phyloP scores from a whole-genome alignment of 2,888 invertebrate genomes.

The Hemaris fuciformis region DNA sequence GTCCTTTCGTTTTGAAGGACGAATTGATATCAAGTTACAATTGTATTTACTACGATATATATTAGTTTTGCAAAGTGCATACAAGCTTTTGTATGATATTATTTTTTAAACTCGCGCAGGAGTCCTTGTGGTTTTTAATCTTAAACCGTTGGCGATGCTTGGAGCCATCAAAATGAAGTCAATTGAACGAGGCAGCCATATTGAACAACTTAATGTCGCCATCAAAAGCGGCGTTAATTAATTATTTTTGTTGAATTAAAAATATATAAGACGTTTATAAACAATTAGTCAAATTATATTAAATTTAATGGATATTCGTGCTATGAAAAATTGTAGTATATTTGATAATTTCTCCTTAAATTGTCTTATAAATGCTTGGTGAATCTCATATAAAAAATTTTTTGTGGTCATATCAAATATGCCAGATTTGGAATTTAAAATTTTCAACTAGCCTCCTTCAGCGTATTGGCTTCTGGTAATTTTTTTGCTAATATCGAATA shows the following conservation, averaged over 20 bases:
- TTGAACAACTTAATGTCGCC: not conserved
- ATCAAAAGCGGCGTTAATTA: not conserved
- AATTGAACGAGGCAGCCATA: slow-evolving; percentile 3
- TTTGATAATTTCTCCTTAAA: not conserved
- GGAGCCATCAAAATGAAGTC: not conserved
- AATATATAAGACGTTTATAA: not conserved
- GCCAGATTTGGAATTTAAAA: not conserved
- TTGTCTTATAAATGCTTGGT: not conserved
- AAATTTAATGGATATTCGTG: not conserved
- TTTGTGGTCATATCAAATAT: not conserved
- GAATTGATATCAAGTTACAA: not conserved
- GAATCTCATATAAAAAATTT: not conserved
- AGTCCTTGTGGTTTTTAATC: not conserved
- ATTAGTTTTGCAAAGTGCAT: not conserved
- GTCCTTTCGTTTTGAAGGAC: not conserved
- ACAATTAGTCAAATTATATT: not conserved
- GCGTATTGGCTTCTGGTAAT: not conserved
- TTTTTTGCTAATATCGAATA: not conserved
- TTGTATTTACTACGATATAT: not conserved
- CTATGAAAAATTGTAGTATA: not conserved
- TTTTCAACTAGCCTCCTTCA: not conserved
- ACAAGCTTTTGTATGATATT: not conserved
- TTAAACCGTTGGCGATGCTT: not conserved
- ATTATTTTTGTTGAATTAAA: not conserved
- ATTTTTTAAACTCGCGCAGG: not conserved